Conservation (phyloP, 2,888 invertebrate species). For the Rhingia campestris region DNA sequence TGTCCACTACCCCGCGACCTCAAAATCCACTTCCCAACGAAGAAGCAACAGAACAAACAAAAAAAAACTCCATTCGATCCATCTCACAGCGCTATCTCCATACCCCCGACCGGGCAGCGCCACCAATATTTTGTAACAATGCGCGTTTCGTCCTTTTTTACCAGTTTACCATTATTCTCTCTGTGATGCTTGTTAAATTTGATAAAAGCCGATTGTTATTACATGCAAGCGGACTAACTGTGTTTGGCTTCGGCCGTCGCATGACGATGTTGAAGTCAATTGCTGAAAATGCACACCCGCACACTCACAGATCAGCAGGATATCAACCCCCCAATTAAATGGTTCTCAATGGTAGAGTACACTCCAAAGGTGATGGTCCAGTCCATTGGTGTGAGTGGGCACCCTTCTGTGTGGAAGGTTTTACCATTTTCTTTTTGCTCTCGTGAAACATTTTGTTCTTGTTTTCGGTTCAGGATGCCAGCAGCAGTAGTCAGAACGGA, state of each 20-base stretch:
- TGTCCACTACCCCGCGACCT: conserved; percentile 2
- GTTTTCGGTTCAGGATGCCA: conserved; percentile 40
- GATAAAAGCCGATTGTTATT: conserved; percentile 77
- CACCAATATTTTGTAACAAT: conserved; percentile 3
- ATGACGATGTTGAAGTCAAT: conserved; percentile 61
- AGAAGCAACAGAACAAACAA: not conserved
- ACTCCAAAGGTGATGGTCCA: conserved; percentile 52
- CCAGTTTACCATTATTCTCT: conserved; percentile 60
- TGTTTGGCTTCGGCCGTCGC: conserved; percentile 53
- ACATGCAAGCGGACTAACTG: conserved; percentile 72
- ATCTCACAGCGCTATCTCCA: not conserved
- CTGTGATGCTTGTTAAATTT: conserved; percentile 76
- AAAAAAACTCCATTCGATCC: conserved; percentile 10
- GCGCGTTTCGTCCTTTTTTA: conserved; percentile 54
- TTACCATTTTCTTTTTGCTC: conserved; percentile 4
- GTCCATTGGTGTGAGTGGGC: conserved; percentile 20
- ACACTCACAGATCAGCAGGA: conserved; percentile 25
- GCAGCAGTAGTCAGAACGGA: not conserved
- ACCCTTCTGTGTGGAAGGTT: conserved; percentile 38
- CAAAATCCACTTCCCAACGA: conserved; percentile 27
- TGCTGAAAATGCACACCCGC: conserved; percentile 48
- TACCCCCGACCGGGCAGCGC: not conserved
- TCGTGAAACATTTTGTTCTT: conserved; percentile 24
- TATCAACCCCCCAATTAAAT: conserved; percentile 64
- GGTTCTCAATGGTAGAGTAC: conserved; percentile 30